Base-by-base conservation (phyloP, 2,113 vertebrate species). In the Ramphastos sulfuratus region DNA sequence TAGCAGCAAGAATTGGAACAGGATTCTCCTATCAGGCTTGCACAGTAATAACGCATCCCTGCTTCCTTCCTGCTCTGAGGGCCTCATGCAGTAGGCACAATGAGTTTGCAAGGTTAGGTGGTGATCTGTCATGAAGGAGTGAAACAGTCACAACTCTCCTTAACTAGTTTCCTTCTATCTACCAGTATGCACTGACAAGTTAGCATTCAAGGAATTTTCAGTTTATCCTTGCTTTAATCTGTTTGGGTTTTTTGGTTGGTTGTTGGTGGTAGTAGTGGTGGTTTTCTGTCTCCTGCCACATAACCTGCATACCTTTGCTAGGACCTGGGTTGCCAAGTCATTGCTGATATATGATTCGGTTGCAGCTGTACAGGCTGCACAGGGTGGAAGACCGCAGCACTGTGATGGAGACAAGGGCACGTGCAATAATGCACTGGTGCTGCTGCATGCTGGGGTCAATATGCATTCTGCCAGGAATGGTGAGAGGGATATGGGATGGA, bases 351-450 rank as follows among this genome's bases (percentile, higher is more conserved):
- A 1, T 15, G 18, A 18, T 18, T 28, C 60, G 60, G 20, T 50
- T 78, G 74, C 48, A 90, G 60, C 24, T 56, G 21, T 82, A 1
- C 39, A 80, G 24, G n/a, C 52, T 71, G 30, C 21, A 7, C 9
- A n/a, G 13, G 31, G 8, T 24, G 7, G 65, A 65, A 56, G 20
- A 59, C 76, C 61, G 64, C 20, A 9, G 48, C 39, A 25, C 42
- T 17, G 12, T 0, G 2, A 6, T 14, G 23, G 37, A 65, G 44
- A 9, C 1, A 12, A 59, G 10, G 27, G 5, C 9, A 44, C 0
- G 0, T 69, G 42, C 31, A 67, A 5, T 8, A 27, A 7, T 8
- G 9, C 1, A 0, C 17, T 54, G 28, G 5, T 64, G 81, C 25
- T 12, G 11, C 55, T 28, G 42, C 14, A 1, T 28, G 6, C 28